These are phyloP conservation scores for Oryzias dopingdopingensis DNA, from an alignment of 2,797 vertebrate species.

Conservation along the genomic window DNA sequence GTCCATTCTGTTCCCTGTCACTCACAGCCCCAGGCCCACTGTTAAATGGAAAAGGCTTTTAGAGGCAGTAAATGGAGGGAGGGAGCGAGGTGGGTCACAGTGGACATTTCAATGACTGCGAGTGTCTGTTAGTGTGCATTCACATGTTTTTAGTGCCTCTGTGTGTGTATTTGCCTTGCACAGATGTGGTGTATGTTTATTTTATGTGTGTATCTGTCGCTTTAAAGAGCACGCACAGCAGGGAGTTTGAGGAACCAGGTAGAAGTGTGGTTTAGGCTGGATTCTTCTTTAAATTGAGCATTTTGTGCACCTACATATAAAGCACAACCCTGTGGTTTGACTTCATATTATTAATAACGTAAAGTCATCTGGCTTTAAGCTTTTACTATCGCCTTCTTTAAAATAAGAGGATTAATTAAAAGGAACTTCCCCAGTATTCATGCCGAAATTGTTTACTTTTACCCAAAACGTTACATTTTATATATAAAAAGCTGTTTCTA, in stretches of 20 bases:
- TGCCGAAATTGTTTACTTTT: no score
- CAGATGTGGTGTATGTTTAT: conserved; percentile 5
- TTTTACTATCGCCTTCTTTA: no score
- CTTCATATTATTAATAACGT: neutral
- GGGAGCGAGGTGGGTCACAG: conserved; percentile 55
- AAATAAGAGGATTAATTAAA: no score
- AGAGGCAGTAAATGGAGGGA: conserved; percentile 71
- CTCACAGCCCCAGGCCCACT: conserved; percentile 72
- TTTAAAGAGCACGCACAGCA: conserved; percentile 12
- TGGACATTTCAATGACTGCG: conserved; percentile 41
- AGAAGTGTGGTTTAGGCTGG: conserved; percentile 30
- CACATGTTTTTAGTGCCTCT: conserved; percentile 9
- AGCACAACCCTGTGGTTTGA: neutral
- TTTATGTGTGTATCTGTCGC: neutral
- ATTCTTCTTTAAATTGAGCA: conserved; percentile 47
- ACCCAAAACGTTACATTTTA: conserved; percentile 4
- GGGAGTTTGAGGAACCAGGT: conserved; percentile 25
- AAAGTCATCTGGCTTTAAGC: no score
- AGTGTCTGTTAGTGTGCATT: conserved; percentile 20
- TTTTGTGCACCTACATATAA: neutral
- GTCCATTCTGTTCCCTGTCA: conserved; percentile 79
- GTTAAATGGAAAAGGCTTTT: conserved; percentile 79
- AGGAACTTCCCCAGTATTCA: no score
- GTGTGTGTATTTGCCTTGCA: conserved; percentile 3
- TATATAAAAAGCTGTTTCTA: conserved; percentile 49